Evolutionary conservation across 2,888 invertebrate genomes (phyloP), one percentile per base, ranked within the genome.

Genomic region (Cosmopolites sordidus): DNA sequence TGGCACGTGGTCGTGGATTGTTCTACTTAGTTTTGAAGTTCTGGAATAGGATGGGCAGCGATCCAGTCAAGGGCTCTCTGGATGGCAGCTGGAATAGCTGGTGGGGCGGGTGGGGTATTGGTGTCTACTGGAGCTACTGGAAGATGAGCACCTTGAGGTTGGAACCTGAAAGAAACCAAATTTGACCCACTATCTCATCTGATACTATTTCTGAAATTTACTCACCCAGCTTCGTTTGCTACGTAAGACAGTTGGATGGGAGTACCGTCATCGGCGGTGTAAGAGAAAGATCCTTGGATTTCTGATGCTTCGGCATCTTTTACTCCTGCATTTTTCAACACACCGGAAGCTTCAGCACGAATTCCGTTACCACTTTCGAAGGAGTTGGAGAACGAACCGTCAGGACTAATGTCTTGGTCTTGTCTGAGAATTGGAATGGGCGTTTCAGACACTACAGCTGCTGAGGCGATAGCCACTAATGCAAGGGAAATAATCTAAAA

Each of bases 51-150:
- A 37, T 46, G 46, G n/a, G 46, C 46, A 2, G 46, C 41, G 38
- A 48, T 48, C 40, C 41, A 48, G 27, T 41, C 40, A 5, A 41
- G 16, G 2, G 40, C 12, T 9, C 41, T 16, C 70, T 58, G 81
- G 64, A 86, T 85, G 48, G 79, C 82, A 54, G 76, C 79, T 43
- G 86, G 86, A 54, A 84, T 81, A 54, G 86, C 85, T 37, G 83
- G 86, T 37, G 85, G 77, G 1, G 80, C 81, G 57, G 41, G 33
- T 33, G 33, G 33, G 33, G 33, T 33, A 11, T 33, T 33, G 33
- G 33, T 33, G n/a, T 41, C 41, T 9, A 41, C 41, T 41, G 41
- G 41, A 12, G 60, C 57, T 8, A 61, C 61, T 22, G 83, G 83
- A 1, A 77, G 59, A 64, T 78, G 75, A 16, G 71, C 75, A 37